Base-by-base conservation (phyloP, 2,113 vertebrate genomes). In the Epinephelus cyanopodus region DNA sequence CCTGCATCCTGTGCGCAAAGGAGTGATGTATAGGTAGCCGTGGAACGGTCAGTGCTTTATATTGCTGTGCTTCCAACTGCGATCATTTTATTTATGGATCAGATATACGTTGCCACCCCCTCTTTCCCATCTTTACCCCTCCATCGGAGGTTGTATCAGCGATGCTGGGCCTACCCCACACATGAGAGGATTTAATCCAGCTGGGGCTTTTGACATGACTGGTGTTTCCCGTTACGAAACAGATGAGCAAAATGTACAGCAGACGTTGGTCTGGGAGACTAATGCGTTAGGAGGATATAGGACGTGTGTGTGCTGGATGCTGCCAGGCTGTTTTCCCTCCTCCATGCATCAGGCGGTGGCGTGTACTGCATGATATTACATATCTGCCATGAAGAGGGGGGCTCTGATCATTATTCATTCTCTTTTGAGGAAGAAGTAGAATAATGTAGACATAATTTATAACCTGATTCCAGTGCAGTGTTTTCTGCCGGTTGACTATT, bases 161-260 rank as follows among this genome's bases (percentile, higher is more conserved):
- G 60, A 80, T 81, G 79, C 72, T 74, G 79, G 87, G 89, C 89
- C 87, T 88, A 65, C 67, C 75, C 71, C 47, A 50, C 77, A 76
- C 90, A 88, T 37, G 76, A 74, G 64, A 81, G 83, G 83, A 77
- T 91, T 91, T 83, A 89, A 89, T 92, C 80, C 87, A 87, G 77
- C 77, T 63, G 56, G 39, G 71, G 27, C 0, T 58, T 58, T 77
- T 69, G 10, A 77, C 85, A 74, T 88, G 81, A 83, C 75, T 84
- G 60, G 85, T 85, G 84, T 85, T 77, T 74, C 72, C 79, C 53
- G 79, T 90, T 89, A 93, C 25, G 82, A 91, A 93, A 91, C 82
- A 83, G 54, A 85, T 85, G 86, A 87, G 81, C 74, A 50, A 79
- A 85, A 85, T 88, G 87, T 45, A 90, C 83, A 91, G 85, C 75